Base-by-base conservation (phyloP, 2,113 vertebrate species). In the Trogon surrucura region DNA sequence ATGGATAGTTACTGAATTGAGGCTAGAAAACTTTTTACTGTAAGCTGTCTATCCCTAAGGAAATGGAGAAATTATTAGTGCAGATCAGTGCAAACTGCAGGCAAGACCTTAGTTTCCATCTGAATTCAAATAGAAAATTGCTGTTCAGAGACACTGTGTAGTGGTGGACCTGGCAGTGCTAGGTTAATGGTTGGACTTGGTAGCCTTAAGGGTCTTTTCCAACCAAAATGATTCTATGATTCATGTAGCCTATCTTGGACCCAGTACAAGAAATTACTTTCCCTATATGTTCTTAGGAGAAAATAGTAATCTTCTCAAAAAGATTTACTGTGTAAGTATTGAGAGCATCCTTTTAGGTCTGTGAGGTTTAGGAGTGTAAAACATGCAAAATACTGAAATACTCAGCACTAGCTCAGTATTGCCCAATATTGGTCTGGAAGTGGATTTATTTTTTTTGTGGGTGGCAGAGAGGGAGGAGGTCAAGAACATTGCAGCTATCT, bases 371-470 rank as follows among this genome's bases (percentile, higher is more conserved):
- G 17, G n/a, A 66, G 13, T 26, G 15, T 41, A 54, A 36, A 50
- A n/a, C 53, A 38, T 32, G 36, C 47, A 50, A 16, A 19, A 57
- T 51, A 38, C 56, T 85, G 17, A 72, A 56, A 67, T 20, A 41
- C 0, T 60, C 7, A 60, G 16, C 32, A 71, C 16, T 32, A 83
- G 36, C 16, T 38, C 51, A 50, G 7, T 34, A 65, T 38, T 64
- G 17, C 21, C 26, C 62, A 79, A 7, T 2, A 9, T 60, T 26
- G 53, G 25, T 48, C 12, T 80, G 50, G 17, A 82, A 75, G 45
- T 50, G 9, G 4, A 2, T 0, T 6, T 26, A 61, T 30, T 10
- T 20, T 9, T 67, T 30, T 10, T 41, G 20, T 9, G 51, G 9
- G 8, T 17, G 26, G 54, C 36, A 16, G 30, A 38, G 36, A 10